A percentile compares a stretch with the other conserved stretches of the same genome.
Evolutionary conservation across 2,888 invertebrate genomes (phyloP).

Genomic region (Zygogramma bicolorata): DNA sequence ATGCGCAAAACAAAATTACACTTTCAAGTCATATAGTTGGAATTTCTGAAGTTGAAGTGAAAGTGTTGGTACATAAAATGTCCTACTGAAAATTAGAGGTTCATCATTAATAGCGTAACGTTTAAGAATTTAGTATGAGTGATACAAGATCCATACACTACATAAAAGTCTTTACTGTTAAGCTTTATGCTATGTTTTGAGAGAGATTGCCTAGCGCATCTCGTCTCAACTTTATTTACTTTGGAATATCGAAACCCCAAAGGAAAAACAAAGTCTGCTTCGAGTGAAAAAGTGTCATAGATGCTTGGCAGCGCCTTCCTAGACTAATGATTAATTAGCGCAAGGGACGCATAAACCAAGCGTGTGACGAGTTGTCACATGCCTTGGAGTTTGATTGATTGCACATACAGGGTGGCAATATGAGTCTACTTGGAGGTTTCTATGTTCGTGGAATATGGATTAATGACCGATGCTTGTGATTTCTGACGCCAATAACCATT

Average conservation of each 20-base stretch:
- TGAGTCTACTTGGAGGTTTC: conserved; percentile 28
- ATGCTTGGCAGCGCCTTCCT: conserved; percentile 42
- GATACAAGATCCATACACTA: too few relatives aligned
- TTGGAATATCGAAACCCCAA: background rate
- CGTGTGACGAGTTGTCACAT: conserved; percentile 63
- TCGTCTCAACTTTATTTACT: background rate
- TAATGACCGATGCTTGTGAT: conserved; percentile 1
- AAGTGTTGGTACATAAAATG: too few relatives aligned
- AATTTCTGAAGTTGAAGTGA: too few relatives aligned
- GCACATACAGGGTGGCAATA: conserved; percentile 49
- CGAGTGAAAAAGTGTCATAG: conserved; percentile 2
- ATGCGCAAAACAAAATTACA: too few relatives aligned
- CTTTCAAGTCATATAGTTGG: too few relatives aligned
- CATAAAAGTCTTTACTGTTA: too few relatives aligned
- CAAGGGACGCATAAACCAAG: conserved; percentile 60
- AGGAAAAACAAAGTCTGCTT: conserved; percentile 9
- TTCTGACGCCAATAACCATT: background rate
- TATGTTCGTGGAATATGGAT: conserved; percentile 4
- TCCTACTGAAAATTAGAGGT: too few relatives aligned
- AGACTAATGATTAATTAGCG: conserved; percentile 64
- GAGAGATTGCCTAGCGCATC: too few relatives aligned
- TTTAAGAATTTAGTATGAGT: too few relatives aligned
- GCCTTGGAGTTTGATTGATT: conserved; percentile 55
- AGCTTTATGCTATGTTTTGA: too few relatives aligned
- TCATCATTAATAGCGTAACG: too few relatives aligned